phyloP scores from a whole-genome alignment of 2,113 vertebrate species.

The Scortum barcoo region DNA sequence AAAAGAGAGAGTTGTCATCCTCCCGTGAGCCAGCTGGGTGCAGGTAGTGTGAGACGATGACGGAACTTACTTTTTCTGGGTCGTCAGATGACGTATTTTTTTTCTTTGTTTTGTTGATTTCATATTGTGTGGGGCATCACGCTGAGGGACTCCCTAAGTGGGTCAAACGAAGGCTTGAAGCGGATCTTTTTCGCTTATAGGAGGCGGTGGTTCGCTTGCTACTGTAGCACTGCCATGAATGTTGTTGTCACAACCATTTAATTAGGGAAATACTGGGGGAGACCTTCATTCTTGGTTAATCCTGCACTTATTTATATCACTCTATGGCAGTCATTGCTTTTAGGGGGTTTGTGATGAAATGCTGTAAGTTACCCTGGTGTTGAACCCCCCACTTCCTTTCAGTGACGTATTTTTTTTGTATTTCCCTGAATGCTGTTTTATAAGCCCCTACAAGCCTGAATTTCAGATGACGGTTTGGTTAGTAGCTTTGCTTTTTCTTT shows the following conservation, averaged over 20 bases:
- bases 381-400: neutral
- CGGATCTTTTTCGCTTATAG: conserved; percentile 34
- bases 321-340: conserved; percentile 14
- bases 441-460: neutral
- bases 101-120: neutral
- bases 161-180: conserved; percentile 55
- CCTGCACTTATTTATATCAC: conserved; percentile 20
- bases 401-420: conserved; percentile 3
- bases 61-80: neutral
- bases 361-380: conserved; percentile 13
- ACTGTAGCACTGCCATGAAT: neutral
- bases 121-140: conserved; percentile 1
- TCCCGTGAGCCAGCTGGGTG: neutral
- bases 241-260: conserved; percentile 16
- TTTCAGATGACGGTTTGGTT: neutral
- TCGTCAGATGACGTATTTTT: neutral
- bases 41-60: conserved; percentile 7
- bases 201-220: neutral
- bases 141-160: conserved; percentile 35
- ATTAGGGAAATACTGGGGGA: neutral
- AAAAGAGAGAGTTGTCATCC: neutral
- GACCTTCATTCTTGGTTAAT: conserved; percentile 12
- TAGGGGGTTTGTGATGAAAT: conserved; percentile 30
- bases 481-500: neutral
- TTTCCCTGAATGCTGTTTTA: conserved; percentile 22